These are phyloP conservation scores for Mesoligia furuncula DNA, from an alignment of 2,888 invertebrate species.

Conservation along the genomic window DNA sequence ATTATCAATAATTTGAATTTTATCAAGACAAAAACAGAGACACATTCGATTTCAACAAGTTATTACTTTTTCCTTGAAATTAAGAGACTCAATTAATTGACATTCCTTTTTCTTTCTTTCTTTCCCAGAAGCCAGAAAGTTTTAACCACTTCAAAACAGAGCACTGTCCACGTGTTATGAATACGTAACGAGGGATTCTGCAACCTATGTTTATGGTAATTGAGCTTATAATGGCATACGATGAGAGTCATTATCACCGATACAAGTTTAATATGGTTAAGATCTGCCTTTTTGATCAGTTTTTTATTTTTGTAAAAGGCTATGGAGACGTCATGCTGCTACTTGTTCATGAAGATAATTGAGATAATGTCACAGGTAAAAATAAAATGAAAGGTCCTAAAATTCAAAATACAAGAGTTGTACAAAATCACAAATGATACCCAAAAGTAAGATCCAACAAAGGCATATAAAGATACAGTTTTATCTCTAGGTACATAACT, in stretches of 20 bases:
- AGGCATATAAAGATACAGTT: background rate
- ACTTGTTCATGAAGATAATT: constrained; percentile 1
- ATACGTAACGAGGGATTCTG: constrained; percentile 66
- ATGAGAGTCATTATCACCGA: constrained; percentile 53
- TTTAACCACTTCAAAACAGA: constrained; percentile 24
- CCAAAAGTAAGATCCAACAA: background rate
- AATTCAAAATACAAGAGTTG: background rate
- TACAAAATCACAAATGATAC: background rate
- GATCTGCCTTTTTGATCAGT: constrained; percentile 18
- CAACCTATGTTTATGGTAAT: constrained; percentile 69
- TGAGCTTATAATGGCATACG: constrained; percentile 63
- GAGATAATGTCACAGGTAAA: background rate
- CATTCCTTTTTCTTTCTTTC: background rate
- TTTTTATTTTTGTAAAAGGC: background rate
- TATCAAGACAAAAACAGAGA: background rate
- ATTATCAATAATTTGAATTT: background rate
- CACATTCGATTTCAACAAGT: background rate
- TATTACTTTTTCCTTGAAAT: background rate
- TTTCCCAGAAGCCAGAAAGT: constrained; percentile 26
- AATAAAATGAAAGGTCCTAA: background rate
- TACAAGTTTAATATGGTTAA: constrained; percentile 55
- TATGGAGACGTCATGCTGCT: constrained; percentile 3
- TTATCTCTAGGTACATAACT: constrained; percentile 1
- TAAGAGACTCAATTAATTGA: background rate
- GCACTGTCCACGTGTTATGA: constrained; percentile 48